Evolutionary conservation across 2,888 invertebrate genomes (phyloP).

Genomic region (Tanypteryx hageni): DNA sequence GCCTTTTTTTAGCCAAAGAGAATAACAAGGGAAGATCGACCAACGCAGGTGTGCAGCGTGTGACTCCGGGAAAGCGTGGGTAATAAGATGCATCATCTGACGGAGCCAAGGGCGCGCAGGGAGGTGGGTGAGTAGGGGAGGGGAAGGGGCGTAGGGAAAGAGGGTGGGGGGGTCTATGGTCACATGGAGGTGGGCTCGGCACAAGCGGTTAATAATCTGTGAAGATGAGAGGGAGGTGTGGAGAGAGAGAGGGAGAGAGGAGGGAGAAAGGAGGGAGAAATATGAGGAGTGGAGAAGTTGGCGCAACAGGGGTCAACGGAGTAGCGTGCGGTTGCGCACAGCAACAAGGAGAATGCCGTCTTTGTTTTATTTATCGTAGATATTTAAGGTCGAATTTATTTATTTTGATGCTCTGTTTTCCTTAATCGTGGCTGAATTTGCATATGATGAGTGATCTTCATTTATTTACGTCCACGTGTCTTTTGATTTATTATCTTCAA

Average conservation of each 20-base stretch:
- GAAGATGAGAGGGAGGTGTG: background rate
- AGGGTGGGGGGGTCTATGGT: background rate
- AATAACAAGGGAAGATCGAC: background rate
- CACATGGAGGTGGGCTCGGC: no score
- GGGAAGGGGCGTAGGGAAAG: background rate
- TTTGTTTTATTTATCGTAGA: no score
- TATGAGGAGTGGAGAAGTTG: background rate
- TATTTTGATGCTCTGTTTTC: no score
- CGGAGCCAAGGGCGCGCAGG: background rate
- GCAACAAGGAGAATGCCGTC: no score
- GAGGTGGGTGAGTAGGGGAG: background rate
- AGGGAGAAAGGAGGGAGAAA: background rate
- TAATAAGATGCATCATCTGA: conserved; percentile 44
- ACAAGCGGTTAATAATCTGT: conserved; percentile 18
- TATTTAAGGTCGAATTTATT: no score
- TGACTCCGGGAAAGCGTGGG: background rate
- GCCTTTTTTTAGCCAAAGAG: no score
- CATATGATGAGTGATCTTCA: no score
- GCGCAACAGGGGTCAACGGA: background rate
- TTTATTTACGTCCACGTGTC: no score
- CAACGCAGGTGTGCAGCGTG: background rate
- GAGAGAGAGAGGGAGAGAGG: background rate
- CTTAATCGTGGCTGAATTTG: no score
- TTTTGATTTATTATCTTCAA: no score
- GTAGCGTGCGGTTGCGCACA: background rate